Evolutionary conservation across 1,140 invertebrate species (phyloP).

Genomic region (Phenacoccus solenopsis): DNA sequence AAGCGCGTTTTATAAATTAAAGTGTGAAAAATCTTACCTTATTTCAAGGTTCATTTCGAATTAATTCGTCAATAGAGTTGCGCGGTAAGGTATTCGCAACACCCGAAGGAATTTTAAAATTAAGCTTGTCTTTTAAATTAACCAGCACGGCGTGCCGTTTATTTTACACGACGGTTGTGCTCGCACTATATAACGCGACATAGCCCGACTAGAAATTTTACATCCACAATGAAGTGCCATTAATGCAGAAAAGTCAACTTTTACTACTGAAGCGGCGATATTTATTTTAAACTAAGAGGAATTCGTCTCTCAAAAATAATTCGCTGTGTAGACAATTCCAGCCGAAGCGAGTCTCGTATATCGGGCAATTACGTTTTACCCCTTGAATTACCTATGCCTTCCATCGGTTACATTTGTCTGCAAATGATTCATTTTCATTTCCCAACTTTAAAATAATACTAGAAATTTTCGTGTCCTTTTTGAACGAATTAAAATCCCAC

Average conservation of each 20-base stretch:
- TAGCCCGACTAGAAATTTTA: not conserved
- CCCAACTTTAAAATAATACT: too few species aligned
- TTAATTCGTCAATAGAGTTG: not conserved
- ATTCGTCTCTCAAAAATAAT: not conserved
- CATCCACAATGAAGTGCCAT: not conserved
- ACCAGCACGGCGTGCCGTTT: not conserved
- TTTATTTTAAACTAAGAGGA: not conserved
- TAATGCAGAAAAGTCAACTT: not conserved
- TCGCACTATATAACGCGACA: not conserved
- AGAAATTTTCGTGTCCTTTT: too few species aligned
- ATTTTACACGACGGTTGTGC: too few species aligned
- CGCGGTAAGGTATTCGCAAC: not conserved
- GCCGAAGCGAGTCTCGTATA: too few species aligned
- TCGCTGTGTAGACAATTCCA: not conserved
- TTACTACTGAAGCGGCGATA: not conserved
- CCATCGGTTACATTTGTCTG: too few species aligned
- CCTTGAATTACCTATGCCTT: too few species aligned
- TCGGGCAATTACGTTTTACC: too few species aligned
- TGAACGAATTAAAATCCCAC: too few species aligned
- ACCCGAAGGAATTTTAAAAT: not conserved
- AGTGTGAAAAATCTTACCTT: not conserved
- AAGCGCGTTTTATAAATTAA: not conserved
- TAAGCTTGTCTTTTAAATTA: not conserved
- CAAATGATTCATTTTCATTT: too few species aligned
- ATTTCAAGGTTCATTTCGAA: not conserved